Percentiles rank a stretch among this genome's conserved stretches.
phyloP scores from a whole-genome alignment of 1,140 invertebrate genomes.

The Centruroides vittatus region DNA sequence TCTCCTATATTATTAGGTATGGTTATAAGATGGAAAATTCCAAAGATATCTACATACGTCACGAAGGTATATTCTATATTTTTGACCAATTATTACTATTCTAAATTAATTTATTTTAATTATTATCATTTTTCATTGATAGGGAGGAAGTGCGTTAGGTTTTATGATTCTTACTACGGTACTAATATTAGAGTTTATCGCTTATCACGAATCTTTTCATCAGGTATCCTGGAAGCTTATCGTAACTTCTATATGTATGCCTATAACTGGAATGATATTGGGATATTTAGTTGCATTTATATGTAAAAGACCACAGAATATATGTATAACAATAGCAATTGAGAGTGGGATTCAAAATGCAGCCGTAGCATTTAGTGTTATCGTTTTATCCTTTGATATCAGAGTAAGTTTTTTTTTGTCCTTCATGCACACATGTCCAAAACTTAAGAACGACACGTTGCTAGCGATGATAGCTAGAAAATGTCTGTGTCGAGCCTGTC shows the following conservation, averaged over 20 bases:
- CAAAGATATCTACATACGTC: constrained; percentile 23
- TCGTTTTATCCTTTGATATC: constrained; percentile 21
- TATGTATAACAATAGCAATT: constrained; percentile 29
- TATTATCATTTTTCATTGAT: too few relatives aligned
- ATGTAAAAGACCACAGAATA: constrained; percentile 19
- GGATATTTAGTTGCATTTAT: constrained; percentile 27
- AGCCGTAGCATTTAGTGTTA: constrained; percentile 22
- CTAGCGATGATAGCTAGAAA: too few relatives aligned
- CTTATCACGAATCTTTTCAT: constrained; percentile 24
- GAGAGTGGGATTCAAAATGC: constrained; percentile 35
- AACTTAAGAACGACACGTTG: too few relatives aligned
- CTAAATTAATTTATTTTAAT: too few relatives aligned
- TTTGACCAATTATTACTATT: too few relatives aligned
- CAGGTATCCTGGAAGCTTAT: constrained; percentile 26
- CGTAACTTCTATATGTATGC: constrained; percentile 24
- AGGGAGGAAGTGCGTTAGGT: constrained; percentile 15
- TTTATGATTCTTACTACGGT: constrained; percentile 19
- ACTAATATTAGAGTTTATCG: constrained; percentile 22
- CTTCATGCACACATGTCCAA: too few relatives aligned
- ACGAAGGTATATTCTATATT: constrained; percentile 17
- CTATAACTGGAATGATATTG: constrained; percentile 26
- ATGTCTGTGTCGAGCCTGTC: too few relatives aligned
- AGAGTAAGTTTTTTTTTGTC: constrained; percentile 4
- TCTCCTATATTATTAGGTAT: constrained; percentile 25
- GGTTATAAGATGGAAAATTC: constrained; percentile 24